Evolutionary conservation across 1,140 invertebrate genomes (phyloP).

Genomic region (Drosophila sproati): DNA sequence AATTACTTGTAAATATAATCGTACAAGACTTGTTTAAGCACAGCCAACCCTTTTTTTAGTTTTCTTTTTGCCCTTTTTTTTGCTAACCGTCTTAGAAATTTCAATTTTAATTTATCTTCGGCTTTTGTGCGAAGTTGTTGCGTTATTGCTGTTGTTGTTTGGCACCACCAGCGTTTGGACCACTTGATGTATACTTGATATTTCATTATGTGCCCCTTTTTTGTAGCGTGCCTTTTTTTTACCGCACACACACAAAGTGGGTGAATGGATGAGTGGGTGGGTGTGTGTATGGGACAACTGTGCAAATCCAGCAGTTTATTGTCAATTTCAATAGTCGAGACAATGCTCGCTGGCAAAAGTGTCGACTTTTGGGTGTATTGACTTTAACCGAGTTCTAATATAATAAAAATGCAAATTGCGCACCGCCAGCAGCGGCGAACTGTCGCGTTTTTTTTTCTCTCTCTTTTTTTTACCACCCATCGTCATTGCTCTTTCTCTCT

Average conservation of each 20-base stretch:
- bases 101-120: slow-evolving; percentile 61
- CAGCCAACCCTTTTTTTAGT: slow-evolving; percentile 26
- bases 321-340: slow-evolving; percentile 45
- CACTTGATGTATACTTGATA: slow-evolving; percentile 59
- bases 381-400: slow-evolving; percentile 74
- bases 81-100: slow-evolving; percentile 42
- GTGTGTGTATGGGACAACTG: background rate
- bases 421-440: slow-evolving; percentile 30
- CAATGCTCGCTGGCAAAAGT: slow-evolving; percentile 38
- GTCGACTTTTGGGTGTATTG: slow-evolving; percentile 56
- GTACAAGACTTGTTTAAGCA: slow-evolving; percentile 17
- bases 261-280: background rate
- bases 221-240: slow-evolving; percentile 20
- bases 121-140: slow-evolving; percentile 1
- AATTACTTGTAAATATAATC: slow-evolving; percentile 46
- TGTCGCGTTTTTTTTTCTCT: slow-evolving; percentile 27
- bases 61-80: slow-evolving; percentile 20
- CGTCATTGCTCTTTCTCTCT: background rate
- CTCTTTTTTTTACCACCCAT: background rate
- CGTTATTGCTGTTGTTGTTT: slow-evolving; percentile 15
- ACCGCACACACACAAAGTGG: background rate
- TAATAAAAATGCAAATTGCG: slow-evolving; percentile 76
- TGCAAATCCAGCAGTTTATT: slow-evolving; percentile 15
- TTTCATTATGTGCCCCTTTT: slow-evolving; percentile 41
- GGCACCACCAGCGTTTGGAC: slow-evolving; percentile 21